A percentile compares a stretch with the other conserved stretches of the same genome.
Conservation (phyloP, 1,140 invertebrate species). For the Diachasma alloeum region DNA sequence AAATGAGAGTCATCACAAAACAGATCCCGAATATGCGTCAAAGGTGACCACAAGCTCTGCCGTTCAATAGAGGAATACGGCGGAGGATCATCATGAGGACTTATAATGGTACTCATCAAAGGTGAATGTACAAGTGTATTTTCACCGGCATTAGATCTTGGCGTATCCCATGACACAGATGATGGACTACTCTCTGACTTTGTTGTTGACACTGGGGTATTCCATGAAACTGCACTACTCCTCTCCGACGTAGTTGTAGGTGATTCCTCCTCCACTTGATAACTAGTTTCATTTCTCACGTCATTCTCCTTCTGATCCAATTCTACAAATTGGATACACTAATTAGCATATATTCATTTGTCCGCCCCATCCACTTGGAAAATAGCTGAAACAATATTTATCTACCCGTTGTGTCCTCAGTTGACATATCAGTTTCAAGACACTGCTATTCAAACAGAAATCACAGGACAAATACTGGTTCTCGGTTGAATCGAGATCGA, state of each 20-base stretch:
- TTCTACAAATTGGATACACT: too few relatives aligned
- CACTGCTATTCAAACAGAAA: background rate
- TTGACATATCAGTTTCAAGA: slow-evolving; percentile 5
- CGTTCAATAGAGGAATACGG: background rate
- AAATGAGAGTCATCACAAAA: background rate
- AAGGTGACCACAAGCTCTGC: background rate
- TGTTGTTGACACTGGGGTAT: background rate
- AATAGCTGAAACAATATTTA: background rate
- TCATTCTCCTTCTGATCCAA: background rate
- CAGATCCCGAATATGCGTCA: background rate
- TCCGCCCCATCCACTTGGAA: background rate
- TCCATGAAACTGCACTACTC: background rate
- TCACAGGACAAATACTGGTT: background rate
- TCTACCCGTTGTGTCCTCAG: background rate
- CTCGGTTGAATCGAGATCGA: background rate
- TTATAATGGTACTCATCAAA: background rate
- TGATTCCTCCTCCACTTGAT: background rate
- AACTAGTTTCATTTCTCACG: background rate
- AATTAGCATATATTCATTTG: background rate
- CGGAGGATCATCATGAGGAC: background rate
- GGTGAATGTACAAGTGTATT: background rate
- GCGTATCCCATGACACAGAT: background rate
- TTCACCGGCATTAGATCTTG: background rate
- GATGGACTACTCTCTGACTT: background rate
- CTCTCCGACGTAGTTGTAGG: background rate